Evolutionary conservation across 2,888 invertebrate species (phyloP), one percentile per base, ranked within the genome.

Genomic region (Papilio protenor): DNA sequence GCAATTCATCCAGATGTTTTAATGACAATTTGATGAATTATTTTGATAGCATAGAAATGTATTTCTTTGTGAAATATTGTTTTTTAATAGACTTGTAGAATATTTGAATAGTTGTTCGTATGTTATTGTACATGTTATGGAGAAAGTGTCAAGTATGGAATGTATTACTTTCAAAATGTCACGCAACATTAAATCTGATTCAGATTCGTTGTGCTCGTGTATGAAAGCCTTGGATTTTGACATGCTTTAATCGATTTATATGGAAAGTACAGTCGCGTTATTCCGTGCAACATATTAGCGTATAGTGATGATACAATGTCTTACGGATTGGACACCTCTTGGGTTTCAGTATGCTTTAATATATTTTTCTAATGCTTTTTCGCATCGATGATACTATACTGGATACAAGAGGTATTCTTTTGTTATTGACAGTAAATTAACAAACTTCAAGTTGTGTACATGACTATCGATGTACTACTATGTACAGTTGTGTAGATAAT

Each of bases 181-280:
- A 75, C 78, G 78, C 75, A 66, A 75, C 72, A 75, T 75, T 75
- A 72, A 55, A 57, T 21, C 49, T 33, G 61, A 75, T 75, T 72
- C 66, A 6, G 64, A 75, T 78, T 78, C 27, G 72, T 57, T 55
- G 47, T 72, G 75, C 71, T 66, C 75, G 75, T 71, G 75, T 64
- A 61, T 64, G 52, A 18, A 75, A 72, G 57, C 77, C 81, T 79
- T 79, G 79, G 73, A 79, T 79, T 77, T 81, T 77, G 72, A 78
- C 77, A 75, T 80, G 77, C 70, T 80, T 79, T 79, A 75, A 79
- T 55, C 79, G 79, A 82, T 84, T 81, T 77, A 75, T 79, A 70
- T 27, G 45, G 70, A 76, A 69, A 69, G 66, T 69, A 69, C 45
- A 45, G 66, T 69, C n/a, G 66, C 12, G 66, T 69, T 40, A 12